Base-by-base conservation (phyloP, 2,113 vertebrate species). In the Platichthys flesus region DNA sequence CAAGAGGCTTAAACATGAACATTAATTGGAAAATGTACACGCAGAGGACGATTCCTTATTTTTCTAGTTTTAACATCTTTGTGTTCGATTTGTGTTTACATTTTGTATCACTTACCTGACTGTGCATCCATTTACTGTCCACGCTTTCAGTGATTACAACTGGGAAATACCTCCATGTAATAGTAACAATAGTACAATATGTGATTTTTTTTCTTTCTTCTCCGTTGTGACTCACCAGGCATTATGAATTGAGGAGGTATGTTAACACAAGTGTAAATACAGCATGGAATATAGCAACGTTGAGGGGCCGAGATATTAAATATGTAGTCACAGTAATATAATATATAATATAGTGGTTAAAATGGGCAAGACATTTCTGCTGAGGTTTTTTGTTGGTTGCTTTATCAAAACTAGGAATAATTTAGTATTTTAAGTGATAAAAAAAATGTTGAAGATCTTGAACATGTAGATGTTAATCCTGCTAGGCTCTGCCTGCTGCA, bases 141-240 rank as follows among this genome's bases (percentile, higher is more conserved):
- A 10, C 15, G 15, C 28, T 5, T 31, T 31, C 28, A 31, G 28
- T 31, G 28, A 31, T 31, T 31, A 31, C 28, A 18, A 7, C 20
- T 20, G 51, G 15, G 45, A 20, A 51, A 51, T 20, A 20, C 12
- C 16, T 51, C 24, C 20, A 3, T 1, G 10, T 20, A 21, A 9
- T 21, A 60, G 15, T 9, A 59, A 55, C 23, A 28, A 20, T 16
- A 16, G 45, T 31, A 21, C 8, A 57, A 12, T 23, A 23, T 35
- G 9, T 51, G 49, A 51, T 51, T 67, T 47, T n/a, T 60, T 28
- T 26, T n/a, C n/a, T n/a, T 66, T 28, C 23, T 23, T 6, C 23
- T 65, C 37, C 14, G 3, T 23, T 67, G 31, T 58, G 54, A 78
- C 21, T 82, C 35, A 60, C 49, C 23, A 24, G 61, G 2, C 20